Evolutionary conservation across 2,888 invertebrate species (phyloP).

Genomic region (Dioctria linearis): DNA sequence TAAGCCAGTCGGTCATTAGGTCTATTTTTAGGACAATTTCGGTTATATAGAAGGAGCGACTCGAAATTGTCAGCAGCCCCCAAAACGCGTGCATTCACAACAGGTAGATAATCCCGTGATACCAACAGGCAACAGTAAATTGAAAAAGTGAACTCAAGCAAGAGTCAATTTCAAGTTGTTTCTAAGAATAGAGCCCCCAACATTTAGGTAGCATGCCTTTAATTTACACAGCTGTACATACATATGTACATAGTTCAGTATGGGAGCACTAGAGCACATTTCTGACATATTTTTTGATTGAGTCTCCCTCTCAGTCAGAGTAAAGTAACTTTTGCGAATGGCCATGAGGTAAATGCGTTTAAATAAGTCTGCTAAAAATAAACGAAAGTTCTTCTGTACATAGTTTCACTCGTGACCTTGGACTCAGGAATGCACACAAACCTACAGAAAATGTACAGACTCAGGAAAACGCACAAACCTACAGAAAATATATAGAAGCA

Average conservation of each 20-base stretch:
- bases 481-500: too few relatives aligned
- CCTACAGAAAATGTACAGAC: too few relatives aligned
- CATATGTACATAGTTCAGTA: not conserved
- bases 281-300: conserved; percentile 2
- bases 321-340: not conserved
- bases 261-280: not conserved
- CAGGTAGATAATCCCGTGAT: conserved; percentile 1
- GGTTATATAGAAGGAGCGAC: not conserved
- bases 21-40: not conserved
- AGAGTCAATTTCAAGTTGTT: not conserved
- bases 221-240: not conserved
- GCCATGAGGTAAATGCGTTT: not conserved
- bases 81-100: not conserved
- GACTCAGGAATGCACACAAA: not conserved
- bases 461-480: too few relatives aligned
- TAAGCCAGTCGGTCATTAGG: not conserved
- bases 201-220: not conserved
- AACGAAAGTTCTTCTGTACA: not conserved
- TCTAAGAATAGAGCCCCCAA: not conserved
- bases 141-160: not conserved
- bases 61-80: not conserved
- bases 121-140: not conserved
- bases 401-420: conserved; percentile 2
- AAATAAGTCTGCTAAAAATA: conserved; percentile 4
- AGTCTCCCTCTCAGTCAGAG: not conserved